phyloP scores from a whole-genome alignment of 2,888 invertebrate species.

The Buathra laborator region DNA sequence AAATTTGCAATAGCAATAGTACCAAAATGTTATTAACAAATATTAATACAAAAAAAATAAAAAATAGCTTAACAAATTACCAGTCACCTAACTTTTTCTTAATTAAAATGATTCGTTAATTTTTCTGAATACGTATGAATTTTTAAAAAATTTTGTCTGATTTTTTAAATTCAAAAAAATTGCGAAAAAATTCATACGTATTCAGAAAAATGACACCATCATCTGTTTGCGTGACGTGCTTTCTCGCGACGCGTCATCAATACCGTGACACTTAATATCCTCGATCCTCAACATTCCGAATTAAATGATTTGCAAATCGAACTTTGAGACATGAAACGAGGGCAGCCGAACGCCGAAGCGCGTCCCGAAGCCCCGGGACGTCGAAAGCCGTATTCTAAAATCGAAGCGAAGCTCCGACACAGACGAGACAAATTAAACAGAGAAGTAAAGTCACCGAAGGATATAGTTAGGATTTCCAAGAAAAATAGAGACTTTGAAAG shows the following conservation, averaged over 20 bases:
- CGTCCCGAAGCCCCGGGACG: slow-evolving; percentile 31
- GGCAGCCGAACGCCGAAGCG: slow-evolving; percentile 11
- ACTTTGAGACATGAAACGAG: slow-evolving; percentile 48
- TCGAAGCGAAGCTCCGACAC: slow-evolving; percentile 56
- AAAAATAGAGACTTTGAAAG: neutral
- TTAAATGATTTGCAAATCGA: slow-evolving; percentile 21
- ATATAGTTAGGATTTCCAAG: neutral
- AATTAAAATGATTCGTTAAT: too few relatives aligned
- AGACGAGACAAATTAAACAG: slow-evolving; percentile 55
- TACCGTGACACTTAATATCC: neutral
- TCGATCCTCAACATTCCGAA: neutral
- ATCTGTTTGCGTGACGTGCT: slow-evolving; percentile 3
- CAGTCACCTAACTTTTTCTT: too few relatives aligned
- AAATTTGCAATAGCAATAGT: too few relatives aligned
- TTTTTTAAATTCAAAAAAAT: too few relatives aligned
- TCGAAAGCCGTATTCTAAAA: slow-evolving; percentile 58
- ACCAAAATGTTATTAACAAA: too few relatives aligned
- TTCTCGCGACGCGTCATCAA: neutral
- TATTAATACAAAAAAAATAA: too few relatives aligned
- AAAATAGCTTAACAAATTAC: too few relatives aligned
- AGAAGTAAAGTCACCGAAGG: neutral
- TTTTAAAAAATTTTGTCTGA: too few relatives aligned
- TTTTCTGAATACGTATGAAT: too few relatives aligned
- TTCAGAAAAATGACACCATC: neutral
- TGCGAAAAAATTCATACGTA: too few relatives aligned